Evolutionary conservation across 1,140 invertebrate genomes (phyloP).

Genomic region (Zaprionus davidi): DNA sequence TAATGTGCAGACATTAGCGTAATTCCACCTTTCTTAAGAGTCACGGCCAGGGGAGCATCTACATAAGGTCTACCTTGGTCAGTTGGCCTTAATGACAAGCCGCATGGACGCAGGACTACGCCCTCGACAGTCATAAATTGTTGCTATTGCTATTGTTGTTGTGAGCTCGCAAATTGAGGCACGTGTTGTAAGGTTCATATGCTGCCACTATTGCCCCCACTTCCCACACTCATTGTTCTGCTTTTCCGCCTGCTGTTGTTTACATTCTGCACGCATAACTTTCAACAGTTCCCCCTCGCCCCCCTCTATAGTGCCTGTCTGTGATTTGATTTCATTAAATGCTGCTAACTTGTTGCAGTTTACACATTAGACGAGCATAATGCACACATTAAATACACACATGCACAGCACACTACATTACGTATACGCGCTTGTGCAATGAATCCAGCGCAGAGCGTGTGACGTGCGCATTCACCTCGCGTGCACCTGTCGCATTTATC

Average conservation of each 20-base stretch:
- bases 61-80: neutral
- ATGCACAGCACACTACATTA: constrained; percentile 40
- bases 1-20: neutral
- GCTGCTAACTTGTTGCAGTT: constrained; percentile 67
- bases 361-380: constrained; percentile 68
- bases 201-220: neutral
- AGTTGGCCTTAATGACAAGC: constrained; percentile 13
- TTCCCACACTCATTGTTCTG: constrained; percentile 1
- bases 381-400: constrained; percentile 52
- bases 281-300: constrained; percentile 3
- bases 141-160: constrained; percentile 29
- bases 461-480: constrained; percentile 42
- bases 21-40: neutral
- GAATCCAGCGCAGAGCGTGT: constrained; percentile 24
- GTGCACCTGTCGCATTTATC: constrained; percentile 67
- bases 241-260: constrained; percentile 57
- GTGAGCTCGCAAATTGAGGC: constrained; percentile 55
- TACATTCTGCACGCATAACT: constrained; percentile 67
- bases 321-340: constrained; percentile 52
- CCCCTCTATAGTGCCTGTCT: neutral
- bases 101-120: constrained; percentile 7
- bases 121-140: constrained; percentile 60
- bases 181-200: constrained; percentile 44
- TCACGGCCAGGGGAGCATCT: too few species aligned
- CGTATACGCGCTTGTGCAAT: constrained; percentile 67